A percentile compares a stretch with the other conserved stretches of the same genome.
These are phyloP conservation scores for Mastomys coucha DNA, from an alignment of 2,113 vertebrate genomes.

Conservation along the genomic window DNA sequence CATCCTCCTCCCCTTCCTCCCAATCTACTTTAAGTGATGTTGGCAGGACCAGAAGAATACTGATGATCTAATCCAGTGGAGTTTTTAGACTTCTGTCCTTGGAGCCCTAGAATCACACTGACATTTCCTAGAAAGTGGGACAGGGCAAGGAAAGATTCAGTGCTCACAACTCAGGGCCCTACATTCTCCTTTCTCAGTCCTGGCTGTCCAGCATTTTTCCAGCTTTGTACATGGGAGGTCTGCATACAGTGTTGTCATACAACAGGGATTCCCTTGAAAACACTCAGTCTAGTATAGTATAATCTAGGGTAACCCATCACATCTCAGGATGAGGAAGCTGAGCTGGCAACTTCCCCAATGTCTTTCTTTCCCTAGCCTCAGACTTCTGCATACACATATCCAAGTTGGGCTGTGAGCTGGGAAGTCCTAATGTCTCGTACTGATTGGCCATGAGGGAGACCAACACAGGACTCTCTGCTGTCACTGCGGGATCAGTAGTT, in stretches of 20 bases:
- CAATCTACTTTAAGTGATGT: neutral
- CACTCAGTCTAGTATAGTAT: neutral
- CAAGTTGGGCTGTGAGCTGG: neutral
- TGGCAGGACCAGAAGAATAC: neutral
- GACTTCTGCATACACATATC: neutral
- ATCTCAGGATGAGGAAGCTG: neutral
- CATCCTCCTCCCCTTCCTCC: too few species aligned
- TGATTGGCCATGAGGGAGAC: neutral
- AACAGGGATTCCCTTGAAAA: neutral
- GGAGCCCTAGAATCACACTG: neutral
- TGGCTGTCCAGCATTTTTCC: neutral
- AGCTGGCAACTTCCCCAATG: neutral
- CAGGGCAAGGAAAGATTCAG: neutral
- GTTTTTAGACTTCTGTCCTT: neutral
- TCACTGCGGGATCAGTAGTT: neutral
- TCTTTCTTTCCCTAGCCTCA: neutral
- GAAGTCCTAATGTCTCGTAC: neutral
- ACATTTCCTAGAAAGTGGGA: neutral
- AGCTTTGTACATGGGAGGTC: neutral
- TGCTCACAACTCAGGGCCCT: neutral
- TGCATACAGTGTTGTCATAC: neutral
- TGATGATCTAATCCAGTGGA: neutral
- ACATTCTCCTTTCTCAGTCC: neutral
- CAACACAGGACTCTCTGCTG: neutral
- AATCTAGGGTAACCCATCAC: neutral